Evolutionary conservation across 2,797 vertebrate species (phyloP).

Genomic region (Falco naumanni): DNA sequence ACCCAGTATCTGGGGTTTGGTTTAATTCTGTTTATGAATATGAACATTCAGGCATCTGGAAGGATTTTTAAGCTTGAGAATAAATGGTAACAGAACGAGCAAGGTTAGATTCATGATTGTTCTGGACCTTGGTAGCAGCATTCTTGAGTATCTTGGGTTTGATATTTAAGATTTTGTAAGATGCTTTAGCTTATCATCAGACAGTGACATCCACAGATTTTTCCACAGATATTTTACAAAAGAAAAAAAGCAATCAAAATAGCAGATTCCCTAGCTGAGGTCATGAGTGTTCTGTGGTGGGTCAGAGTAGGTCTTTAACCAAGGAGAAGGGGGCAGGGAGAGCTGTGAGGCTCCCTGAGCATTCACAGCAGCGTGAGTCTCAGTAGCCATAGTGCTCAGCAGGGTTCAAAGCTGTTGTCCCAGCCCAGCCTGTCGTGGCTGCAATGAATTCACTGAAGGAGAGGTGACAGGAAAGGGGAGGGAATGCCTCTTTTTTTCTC

Average conservation of each 20-base stretch:
- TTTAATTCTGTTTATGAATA: not conserved
- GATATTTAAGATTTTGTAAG: not conserved
- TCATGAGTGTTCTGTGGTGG: not conserved
- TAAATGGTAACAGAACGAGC: not conserved
- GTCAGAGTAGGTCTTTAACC: not conserved
- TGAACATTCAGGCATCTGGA: not conserved
- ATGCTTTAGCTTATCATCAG: not conserved
- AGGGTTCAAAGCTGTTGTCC: not conserved
- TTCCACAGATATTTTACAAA: not conserved
- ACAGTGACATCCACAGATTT: not conserved
- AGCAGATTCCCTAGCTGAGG: not conserved
- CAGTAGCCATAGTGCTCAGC: not conserved
- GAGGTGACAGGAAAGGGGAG: not conserved
- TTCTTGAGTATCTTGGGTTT: not conserved
- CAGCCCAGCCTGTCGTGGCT: not conserved
- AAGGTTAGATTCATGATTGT: not conserved
- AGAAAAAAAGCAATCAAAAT: not conserved
- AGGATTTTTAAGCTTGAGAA: not conserved
- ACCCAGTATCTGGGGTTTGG: not conserved
- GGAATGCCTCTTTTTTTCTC: not conserved
- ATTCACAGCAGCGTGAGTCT: not conserved
- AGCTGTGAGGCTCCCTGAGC: not conserved
- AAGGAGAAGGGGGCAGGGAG: not conserved
- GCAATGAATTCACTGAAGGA: not conserved
- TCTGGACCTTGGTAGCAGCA: not conserved